Evolutionary conservation across 1,140 invertebrate genomes (phyloP).

Genomic region (Sinella curviseta): DNA sequence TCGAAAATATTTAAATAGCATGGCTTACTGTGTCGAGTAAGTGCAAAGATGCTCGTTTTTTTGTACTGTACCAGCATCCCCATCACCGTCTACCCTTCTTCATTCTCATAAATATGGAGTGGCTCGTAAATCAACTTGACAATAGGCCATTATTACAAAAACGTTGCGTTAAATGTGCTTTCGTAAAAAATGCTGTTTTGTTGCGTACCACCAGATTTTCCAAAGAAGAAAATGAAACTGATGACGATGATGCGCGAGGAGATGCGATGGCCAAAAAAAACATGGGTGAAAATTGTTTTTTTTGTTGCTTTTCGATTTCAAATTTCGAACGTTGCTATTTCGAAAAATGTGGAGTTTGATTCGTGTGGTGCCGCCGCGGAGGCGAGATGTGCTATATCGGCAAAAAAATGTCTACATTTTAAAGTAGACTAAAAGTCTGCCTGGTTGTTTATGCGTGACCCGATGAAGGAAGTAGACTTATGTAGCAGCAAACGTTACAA

Average conservation of each 20-base stretch:
- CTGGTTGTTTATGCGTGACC: too few relatives aligned
- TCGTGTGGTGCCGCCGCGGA: too few relatives aligned
- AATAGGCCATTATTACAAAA: conserved; percentile 8
- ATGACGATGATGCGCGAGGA: too few relatives aligned
- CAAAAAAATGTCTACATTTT: too few relatives aligned
- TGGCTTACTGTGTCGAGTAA: too few relatives aligned
- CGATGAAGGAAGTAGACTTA: too few relatives aligned
- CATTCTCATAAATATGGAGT: conserved; percentile 9
- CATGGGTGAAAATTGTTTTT: not conserved
- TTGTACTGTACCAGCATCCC: not conserved
- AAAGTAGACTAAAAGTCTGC: too few relatives aligned
- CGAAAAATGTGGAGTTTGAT: too few relatives aligned
- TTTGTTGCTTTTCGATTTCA: too few relatives aligned
- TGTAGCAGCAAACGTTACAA: too few relatives aligned
- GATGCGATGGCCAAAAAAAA: not conserved
- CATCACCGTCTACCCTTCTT: not conserved
- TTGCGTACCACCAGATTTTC: not conserved
- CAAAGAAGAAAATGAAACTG: not conserved
- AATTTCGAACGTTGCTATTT: too few relatives aligned
- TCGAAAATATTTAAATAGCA: not conserved
- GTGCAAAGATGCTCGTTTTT: not conserved
- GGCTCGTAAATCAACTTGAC: conserved; percentile 5
- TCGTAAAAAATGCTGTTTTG: not conserved
- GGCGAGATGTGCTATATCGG: too few relatives aligned
- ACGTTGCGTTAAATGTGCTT: not conserved